Conservation (phyloP, 2,888 invertebrate species). For the Rugalucina vietnamica region DNA sequence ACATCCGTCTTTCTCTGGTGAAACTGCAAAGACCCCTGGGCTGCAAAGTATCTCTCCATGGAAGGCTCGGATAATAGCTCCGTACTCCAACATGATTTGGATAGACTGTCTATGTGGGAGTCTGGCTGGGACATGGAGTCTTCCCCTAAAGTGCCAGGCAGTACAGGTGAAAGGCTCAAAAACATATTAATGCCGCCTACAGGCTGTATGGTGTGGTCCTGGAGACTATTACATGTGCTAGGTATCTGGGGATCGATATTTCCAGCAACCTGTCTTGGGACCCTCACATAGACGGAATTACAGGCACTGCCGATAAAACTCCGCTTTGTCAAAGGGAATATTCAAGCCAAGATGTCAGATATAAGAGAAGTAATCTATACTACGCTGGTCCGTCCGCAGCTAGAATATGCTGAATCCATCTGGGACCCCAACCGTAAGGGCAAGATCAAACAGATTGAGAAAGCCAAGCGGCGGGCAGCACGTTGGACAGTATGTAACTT, state of each 20-base stretch:
- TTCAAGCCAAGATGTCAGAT: background rate
- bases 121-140: background rate
- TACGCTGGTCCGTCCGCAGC: slow-evolving; percentile 13
- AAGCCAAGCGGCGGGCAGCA: slow-evolving; percentile 9
- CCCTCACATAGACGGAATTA: too few relatives aligned
- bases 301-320: too few relatives aligned
- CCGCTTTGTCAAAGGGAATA: too few relatives aligned
- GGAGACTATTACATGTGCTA: background rate
- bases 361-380: background rate
- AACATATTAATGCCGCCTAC: too few relatives aligned
- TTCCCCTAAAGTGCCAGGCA: too few relatives aligned
- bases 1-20: background rate
- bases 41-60: background rate
- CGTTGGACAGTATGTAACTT: slow-evolving; percentile 1
- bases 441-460: background rate
- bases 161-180: too few relatives aligned
- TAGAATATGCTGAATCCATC: slow-evolving; percentile 9
- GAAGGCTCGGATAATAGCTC: background rate
- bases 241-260: background rate
- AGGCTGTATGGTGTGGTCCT: background rate
- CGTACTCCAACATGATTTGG: background rate
- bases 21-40: background rate
- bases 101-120: background rate
- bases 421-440: slow-evolving; percentile 9
- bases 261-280: background rate